Evolutionary conservation across 2,113 vertebrate genomes (phyloP), one percentile per base, ranked within the genome.

Genomic region (Mesembrinibis cayennensis): DNA sequence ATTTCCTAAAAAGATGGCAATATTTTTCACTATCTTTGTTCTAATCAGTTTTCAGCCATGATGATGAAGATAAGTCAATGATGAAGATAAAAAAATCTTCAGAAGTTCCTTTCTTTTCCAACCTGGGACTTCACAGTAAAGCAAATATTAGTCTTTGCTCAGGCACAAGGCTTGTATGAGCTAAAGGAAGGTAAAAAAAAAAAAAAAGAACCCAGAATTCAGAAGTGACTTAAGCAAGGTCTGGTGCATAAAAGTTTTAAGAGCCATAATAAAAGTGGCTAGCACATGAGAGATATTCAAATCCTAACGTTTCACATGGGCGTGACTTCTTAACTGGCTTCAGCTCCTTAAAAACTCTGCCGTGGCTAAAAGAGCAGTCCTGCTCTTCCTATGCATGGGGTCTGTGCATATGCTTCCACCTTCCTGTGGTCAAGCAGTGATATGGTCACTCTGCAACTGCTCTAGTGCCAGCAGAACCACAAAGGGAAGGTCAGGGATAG

Each of bases 301-400:
- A 69, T 44, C 49, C 44, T 52, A 52, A 40, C 2, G 9, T 87
- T 83, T 78, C 45, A 19, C 6, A 34, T 9, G 16, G 34, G 16
- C 1, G 1, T 52, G 47, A 32, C 58, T 86, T 36, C 29, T 80
- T 53, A 62, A 30, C 18, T 36, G 53, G 9, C 38, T 72, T 87
- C 76, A 83, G 56, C 20, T 63, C 23, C 63, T 65, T 36, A 65
- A 66, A 72, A 84, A 13, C 20, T 56, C 78, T 66, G 45, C 42
- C 20, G 18, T 7, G 8, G 66, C 16, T 70, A 11, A 23, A 69
- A 87, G 15, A 69, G 25, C 40, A 53, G 59, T 38, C 55, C 50
- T 44, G 16, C 27, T 52, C 21, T 49, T 69, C 22, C 45, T 30
- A 0, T 2, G 3, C 2, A 0, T 7, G 22, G 49, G 21, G 44